Percentiles rank a stretch among this genome's conserved stretches.
These are phyloP conservation scores for Lepidocyrtoides sp. DNA, from an alignment of 2,888 invertebrate species.

Conservation along the genomic window DNA sequence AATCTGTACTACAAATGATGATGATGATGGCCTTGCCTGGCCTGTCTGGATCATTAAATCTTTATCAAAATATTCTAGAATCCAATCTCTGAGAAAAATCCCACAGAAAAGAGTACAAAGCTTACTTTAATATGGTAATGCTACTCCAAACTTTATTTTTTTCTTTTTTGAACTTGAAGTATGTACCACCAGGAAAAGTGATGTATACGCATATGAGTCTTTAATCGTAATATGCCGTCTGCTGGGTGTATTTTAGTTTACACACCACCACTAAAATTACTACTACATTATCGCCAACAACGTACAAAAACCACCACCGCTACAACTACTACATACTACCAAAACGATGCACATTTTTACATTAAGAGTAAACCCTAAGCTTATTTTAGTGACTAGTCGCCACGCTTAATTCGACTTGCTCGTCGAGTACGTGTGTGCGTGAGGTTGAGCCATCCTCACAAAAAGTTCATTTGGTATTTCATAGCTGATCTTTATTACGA, in stretches of 20 bases:
- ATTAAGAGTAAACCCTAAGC: slow-evolving; percentile 61
- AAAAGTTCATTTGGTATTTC: slow-evolving; percentile 76
- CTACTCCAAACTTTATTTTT: background rate
- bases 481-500: slow-evolving; percentile 76
- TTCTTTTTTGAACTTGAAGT: slow-evolving; percentile 31
- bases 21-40: background rate
- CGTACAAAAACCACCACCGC: background rate
- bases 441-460: slow-evolving; percentile 76
- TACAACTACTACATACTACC: background rate
- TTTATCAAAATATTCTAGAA: background rate
- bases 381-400: slow-evolving; percentile 58
- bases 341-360: slow-evolving; percentile 36
- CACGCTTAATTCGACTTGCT: slow-evolving; percentile 52
- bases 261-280: background rate
- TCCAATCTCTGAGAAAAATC: background rate
- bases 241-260: slow-evolving; percentile 25
- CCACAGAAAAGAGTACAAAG: background rate
- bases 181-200: slow-evolving; percentile 11
- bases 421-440: slow-evolving; percentile 78
- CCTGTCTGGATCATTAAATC: background rate
- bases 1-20: background rate
- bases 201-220: slow-evolving; percentile 29
- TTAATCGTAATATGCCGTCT: slow-evolving; percentile 38
- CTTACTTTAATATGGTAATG: background rate
- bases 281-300: background rate